Base-by-base conservation (phyloP, 2,113 vertebrate species). In the Bettongia penicillata region DNA sequence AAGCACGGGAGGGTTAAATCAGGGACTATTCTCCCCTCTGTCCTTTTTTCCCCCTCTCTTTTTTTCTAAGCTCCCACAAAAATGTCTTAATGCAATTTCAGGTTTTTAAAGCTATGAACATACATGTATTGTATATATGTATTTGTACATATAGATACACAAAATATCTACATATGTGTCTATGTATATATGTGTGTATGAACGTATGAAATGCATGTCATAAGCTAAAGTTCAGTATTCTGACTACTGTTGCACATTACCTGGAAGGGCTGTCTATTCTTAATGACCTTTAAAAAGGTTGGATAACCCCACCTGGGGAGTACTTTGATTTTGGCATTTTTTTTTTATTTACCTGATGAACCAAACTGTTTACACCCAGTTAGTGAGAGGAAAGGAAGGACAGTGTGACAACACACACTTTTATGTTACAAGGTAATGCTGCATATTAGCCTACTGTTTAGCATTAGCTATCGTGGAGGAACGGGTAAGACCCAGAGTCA, bases 1-100 rank as follows among this genome's bases (percentile, higher is more conserved):
- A 93, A 43, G 51, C 25, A 16, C 57, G 0, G 0, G 25, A 94
- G 90, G 94, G 55, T 51, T 37, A 25, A 91, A 93, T 24, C 5
- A 2, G 90, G 93, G 95, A 94, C 96, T 97, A 51, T 95, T 50
- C 25, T 49, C 11, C 3, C 24, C 24, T 37, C 8, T 0, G 22
- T 53, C 2, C 93, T 96, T 68, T 31, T 96, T 96, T 14, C 89
- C 43, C 53, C 5, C 31, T 37, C 26, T 77, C 25, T 28, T 57
- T 84, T 47, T 47, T 91, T 61, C 68, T 6, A 6, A 93, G 55
- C 96, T 19, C n/a, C 7, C 68, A 22, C n/a, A 43, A 84, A 43
- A 68, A 68, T 16, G 61, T 37, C 31, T 53, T 53, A 61, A 10
- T 31, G 3, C 57, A 37, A 3, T 61, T 61, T 61, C 26, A 61